Conservation (phyloP, 2,797 vertebrate genomes). For the Parambassis ranga region DNA sequence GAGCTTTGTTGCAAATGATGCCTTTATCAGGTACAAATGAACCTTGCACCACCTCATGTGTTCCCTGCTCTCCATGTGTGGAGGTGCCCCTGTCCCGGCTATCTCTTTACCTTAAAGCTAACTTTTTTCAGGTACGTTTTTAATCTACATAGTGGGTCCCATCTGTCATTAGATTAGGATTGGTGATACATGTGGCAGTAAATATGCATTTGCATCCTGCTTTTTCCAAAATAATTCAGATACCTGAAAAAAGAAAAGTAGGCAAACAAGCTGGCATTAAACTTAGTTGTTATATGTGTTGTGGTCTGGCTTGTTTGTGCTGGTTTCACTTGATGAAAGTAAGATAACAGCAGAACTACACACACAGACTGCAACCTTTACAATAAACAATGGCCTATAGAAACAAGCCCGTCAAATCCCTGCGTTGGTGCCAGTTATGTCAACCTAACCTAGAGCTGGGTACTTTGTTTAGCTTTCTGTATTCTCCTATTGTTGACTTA, state of each 20-base stretch:
- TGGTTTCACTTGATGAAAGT: constrained; percentile 34
- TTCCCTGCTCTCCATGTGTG: not conserved
- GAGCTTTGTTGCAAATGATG: no score
- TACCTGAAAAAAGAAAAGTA: not conserved
- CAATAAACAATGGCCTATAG: constrained; percentile 44
- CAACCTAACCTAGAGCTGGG: constrained; percentile 30
- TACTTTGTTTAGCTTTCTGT: constrained; percentile 48
- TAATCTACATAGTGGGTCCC: not conserved
- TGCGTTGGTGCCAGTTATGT: constrained; percentile 25
- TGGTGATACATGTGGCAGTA: no score
- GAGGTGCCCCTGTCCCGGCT: not conserved
- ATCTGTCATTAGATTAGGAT: no score
- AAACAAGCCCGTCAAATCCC: constrained; percentile 29
- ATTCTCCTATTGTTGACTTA: constrained; percentile 48
- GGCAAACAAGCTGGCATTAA: constrained; percentile 1
- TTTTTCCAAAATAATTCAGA: not conserved
- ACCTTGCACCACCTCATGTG: no score
- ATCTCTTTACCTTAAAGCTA: not conserved
- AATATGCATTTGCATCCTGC: not conserved
- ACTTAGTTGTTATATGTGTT: constrained; percentile 15
- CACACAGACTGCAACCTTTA: constrained; percentile 21
- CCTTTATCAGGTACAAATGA: no score
- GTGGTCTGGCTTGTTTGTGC: not conserved
- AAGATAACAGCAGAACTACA: constrained; percentile 40
- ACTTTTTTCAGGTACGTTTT: not conserved